Base-by-base conservation (phyloP, 64 coral and sea anemone genomes). In the Trachythela sp. region DNA sequence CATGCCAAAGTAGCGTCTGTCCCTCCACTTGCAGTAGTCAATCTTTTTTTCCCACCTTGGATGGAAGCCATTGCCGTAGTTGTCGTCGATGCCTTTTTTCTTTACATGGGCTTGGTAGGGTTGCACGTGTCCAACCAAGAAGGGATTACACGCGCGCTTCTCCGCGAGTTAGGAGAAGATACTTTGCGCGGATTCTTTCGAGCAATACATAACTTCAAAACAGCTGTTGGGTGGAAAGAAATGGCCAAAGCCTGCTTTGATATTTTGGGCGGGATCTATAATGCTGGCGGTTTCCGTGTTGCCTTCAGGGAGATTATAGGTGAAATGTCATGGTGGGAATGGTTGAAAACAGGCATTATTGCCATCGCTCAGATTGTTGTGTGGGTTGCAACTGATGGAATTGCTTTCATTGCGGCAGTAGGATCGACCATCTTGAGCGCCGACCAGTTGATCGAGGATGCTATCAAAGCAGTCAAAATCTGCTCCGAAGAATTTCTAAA, bases 301-400 rank as follows among this genome's bases (percentile, higher is more conserved):
- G 85, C 56, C 29, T 87, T 58, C n/a, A 87, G 56, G 34, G 85
- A 38, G 49, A 48, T 87, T 27, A 87, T 58, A 59, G 85, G 56
- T 59, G 85, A 87, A 15, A 87, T 87, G 85, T 36, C 85, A 39
- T 87, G 48, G 48, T 87, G 85, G 85, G 85, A 87, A 1, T 87
- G 85, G 85, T 0, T 40, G 2, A 87, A 87, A 59, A 64, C 85
- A 35, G 85, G 85, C 85, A 36, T 67, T 32, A 87, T 87, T 87
- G 50, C 85, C 17, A 48, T 87, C 2, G 85, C 85, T 5, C 85
- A 87, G 85, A 40, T 87, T 87, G 15, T 17, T 8, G 85, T 15
- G 15, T 87, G 85, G 85, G 30, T 87, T 30, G 51, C 85, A 59
- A 87, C 31, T 31, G 85, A 87, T 87, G 85, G 85, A 34, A 48